Conservation (phyloP, 92 coral and sea anemone species). For the Parazoanthus atlanticus region DNA sequence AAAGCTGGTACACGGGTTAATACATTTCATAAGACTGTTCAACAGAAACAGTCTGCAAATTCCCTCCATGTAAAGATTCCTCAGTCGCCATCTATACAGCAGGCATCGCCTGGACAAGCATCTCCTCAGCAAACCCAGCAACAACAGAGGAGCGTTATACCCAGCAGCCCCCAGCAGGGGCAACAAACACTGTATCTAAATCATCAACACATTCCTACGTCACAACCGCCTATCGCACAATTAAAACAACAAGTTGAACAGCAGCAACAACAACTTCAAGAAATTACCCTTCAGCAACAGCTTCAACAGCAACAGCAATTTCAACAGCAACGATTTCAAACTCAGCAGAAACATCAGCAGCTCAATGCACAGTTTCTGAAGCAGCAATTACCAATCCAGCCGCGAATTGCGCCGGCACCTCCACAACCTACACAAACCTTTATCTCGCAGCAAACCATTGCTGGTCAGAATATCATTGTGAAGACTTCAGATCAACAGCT, state of each 20-base stretch:
- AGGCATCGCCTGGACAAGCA: constrained; percentile 68
- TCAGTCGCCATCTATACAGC: constrained; percentile 85
- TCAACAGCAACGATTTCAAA: constrained; percentile 79
- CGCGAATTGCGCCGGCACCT: constrained; percentile 97
- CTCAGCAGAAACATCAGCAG: constrained; percentile 80
- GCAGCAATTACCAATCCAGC: constrained; percentile 91
- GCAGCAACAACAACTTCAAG: constrained; percentile 75
- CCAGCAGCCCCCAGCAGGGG: constrained; percentile 76
- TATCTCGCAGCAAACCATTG: constrained; percentile 71
- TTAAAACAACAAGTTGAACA: constrained; percentile 90
- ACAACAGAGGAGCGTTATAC: constrained; percentile 72
- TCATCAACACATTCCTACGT: constrained; percentile 75
- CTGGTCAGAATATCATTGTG: constrained; percentile 73
- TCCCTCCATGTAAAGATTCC: constrained; percentile 75
- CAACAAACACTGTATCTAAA: constrained; percentile 78
- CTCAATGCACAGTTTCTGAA: constrained; percentile 76
- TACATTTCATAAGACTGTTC: constrained; percentile 71
- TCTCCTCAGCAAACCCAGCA: constrained; percentile 75
- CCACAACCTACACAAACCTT: constrained; percentile 83
- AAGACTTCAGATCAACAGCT: constrained; percentile 78
- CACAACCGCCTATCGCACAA: constrained; percentile 83
- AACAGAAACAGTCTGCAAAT: constrained; percentile 61
- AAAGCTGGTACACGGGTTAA: constrained; percentile 74
- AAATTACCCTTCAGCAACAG: constrained; percentile 71
- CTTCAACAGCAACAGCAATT: constrained; percentile 78